phyloP scores from a whole-genome alignment of 2,888 invertebrate species.

The Carterocephalus palaemon region DNA sequence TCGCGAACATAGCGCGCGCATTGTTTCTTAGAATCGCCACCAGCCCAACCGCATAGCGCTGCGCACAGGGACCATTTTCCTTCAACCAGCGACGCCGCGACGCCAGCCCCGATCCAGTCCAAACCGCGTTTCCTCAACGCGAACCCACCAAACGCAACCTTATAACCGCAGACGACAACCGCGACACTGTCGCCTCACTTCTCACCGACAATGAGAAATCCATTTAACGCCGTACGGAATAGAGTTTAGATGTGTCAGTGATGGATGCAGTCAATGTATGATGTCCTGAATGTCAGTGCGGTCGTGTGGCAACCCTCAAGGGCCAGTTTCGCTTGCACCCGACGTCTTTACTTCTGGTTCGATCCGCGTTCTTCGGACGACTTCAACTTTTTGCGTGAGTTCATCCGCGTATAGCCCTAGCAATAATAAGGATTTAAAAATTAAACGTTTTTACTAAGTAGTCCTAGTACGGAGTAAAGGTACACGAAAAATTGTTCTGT shows the following conservation, averaged over 20 bases:
- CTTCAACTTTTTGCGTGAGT: slow-evolving; percentile 70
- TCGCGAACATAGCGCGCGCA: slow-evolving; percentile 64
- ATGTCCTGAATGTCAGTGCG: slow-evolving; percentile 51
- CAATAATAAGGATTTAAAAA: slow-evolving; percentile 65
- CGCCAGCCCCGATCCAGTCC: slow-evolving; percentile 59
- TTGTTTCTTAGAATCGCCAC: slow-evolving; percentile 73
- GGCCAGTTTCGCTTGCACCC: slow-evolving; percentile 46
- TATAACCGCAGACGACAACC: slow-evolving; percentile 35
- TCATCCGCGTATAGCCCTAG: slow-evolving; percentile 61
- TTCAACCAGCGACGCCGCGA: slow-evolving; percentile 43
- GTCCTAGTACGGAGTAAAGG: background rate
- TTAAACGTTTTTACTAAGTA: slow-evolving; percentile 37
- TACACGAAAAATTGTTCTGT: too few species aligned
- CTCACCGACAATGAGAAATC: slow-evolving; percentile 45
- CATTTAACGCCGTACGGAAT: slow-evolving; percentile 53
- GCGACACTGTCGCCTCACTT: slow-evolving; percentile 19
- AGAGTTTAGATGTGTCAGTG: slow-evolving; percentile 50
- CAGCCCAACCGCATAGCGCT: slow-evolving; percentile 59
- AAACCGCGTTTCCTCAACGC: slow-evolving; percentile 54
- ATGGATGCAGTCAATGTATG: slow-evolving; percentile 45
- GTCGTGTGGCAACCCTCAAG: slow-evolving; percentile 35
- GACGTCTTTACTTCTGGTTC: slow-evolving; percentile 47
- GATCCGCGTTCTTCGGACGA: slow-evolving; percentile 73
- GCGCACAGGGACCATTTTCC: slow-evolving; percentile 55
- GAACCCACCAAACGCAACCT: slow-evolving; percentile 53